These are phyloP conservation scores for Manduca sexta DNA, from an alignment of 1,140 invertebrate species.

Conservation along the genomic window DNA sequence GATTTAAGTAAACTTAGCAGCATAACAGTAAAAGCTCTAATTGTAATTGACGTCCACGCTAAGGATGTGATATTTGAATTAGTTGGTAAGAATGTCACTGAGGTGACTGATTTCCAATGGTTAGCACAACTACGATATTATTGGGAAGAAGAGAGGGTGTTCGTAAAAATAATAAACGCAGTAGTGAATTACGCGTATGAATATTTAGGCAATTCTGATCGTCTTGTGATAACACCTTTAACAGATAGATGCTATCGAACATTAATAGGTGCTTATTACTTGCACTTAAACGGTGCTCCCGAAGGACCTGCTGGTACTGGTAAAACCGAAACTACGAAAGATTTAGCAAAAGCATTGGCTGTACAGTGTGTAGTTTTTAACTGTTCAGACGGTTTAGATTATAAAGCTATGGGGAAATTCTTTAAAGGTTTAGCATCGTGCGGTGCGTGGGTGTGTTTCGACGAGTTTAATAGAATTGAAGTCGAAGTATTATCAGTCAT, in stretches of 20 bases:
- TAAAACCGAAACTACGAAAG: slow-evolving; percentile 96
- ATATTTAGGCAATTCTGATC: slow-evolving; percentile 88
- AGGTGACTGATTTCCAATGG: slow-evolving; percentile 93
- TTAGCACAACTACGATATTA: slow-evolving; percentile 93
- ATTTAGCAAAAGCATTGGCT: slow-evolving; percentile 90
- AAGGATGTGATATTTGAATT: slow-evolving; percentile 89
- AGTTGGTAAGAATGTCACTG: slow-evolving; percentile 78
- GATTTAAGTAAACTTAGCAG: slow-evolving; percentile 76
- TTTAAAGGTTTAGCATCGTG: slow-evolving; percentile 90
- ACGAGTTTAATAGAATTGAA: slow-evolving; percentile 94
- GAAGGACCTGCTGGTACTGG: slow-evolving; percentile 95
- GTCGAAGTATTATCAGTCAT: slow-evolving; percentile 94
- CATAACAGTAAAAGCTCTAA: slow-evolving; percentile 88
- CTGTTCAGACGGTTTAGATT: slow-evolving; percentile 93
- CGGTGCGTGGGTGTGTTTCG: slow-evolving; percentile 95
- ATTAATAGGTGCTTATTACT: slow-evolving; percentile 90
- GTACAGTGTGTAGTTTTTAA: slow-evolving; percentile 95
- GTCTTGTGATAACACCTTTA: slow-evolving; percentile 88
- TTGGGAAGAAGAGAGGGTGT: slow-evolving; percentile 85
- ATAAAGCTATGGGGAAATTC: slow-evolving; percentile 94
- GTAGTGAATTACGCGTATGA: slow-evolving; percentile 91
- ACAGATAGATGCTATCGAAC: slow-evolving; percentile 93
- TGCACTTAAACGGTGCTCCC: slow-evolving; percentile 90
- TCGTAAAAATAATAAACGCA: slow-evolving; percentile 91
- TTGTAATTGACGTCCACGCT: slow-evolving; percentile 94